These are phyloP conservation scores for Monopis laevigella DNA, from an alignment of 2,888 invertebrate genomes.

Conservation along the genomic window DNA sequence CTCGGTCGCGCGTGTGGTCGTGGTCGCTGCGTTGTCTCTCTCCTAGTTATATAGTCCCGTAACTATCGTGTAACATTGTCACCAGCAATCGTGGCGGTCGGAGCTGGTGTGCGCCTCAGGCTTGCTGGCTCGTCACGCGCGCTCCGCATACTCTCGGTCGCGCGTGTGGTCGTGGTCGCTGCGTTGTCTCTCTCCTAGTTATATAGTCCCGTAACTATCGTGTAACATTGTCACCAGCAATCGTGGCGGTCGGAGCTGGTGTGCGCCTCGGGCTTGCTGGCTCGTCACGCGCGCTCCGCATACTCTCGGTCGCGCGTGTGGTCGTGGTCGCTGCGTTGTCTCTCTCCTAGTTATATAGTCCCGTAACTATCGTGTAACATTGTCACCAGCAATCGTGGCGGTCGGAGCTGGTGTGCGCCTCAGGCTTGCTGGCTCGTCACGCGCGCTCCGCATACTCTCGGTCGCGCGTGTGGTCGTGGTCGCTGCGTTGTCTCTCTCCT, in stretches of 20 bases:
- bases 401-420: conserved; percentile 32
- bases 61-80: no score
- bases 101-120: conserved; percentile 32
- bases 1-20: conserved; percentile 39
- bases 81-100: conserved; percentile 29
- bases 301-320: conserved; percentile 44
- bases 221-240: no score
- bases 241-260: conserved; percentile 26
- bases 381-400: conserved; percentile 32
- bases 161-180: conserved; percentile 52
- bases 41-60: no score
- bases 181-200: no score
- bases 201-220: no score
- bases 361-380: no score
- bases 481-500: no score
- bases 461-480: conserved; percentile 49
- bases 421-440: conserved; percentile 36
- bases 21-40: no score
- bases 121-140: conserved; percentile 40
- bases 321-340: conserved; percentile 54
- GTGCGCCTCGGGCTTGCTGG: conserved; percentile 37
- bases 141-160: conserved; percentile 43
- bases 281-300: conserved; percentile 42
- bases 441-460: conserved; percentile 45
- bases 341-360: no score